Base-by-base conservation (phyloP, 2,888 invertebrate genomes). In the Cataglyphis livida region DNA sequence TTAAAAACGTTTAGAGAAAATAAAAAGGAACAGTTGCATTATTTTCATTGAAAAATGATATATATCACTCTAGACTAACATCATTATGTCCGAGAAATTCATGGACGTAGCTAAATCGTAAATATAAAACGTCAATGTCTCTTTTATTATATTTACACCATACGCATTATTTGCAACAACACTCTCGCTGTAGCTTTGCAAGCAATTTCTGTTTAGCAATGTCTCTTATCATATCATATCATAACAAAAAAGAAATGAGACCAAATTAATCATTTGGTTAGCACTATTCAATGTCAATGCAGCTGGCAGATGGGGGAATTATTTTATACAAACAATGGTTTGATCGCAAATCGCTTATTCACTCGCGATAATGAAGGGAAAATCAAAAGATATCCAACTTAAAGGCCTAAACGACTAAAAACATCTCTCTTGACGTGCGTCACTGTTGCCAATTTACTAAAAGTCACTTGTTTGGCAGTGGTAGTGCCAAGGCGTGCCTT, bases 371-470 rank as follows among this genome's bases (percentile, higher is more conserved):
- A 38, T 48, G 25, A 12, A 35, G 65, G n/a, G 2, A 73, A 61
- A 18, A 66, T 28, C 32, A 51, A 83, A 82, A 62, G 57, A 68
- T 51, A 66, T 21, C 25, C 12, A 38, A 51, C 65, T 93, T 85
- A 93, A 84, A 93, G 84, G 44, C 94, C 94, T 75, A 94, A 89
- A 82, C 94, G 92, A 86, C 94, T 94, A 78, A 94, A 94, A 28
- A 94, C 94, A 78, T 93, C 92, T 81, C 93, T 94, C 65, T 91
- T 92, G 1, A 92, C 87, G 15, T 91, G 91, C 35, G 92, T 90
- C 1, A 94, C 90, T 0, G 92, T 93, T n/a, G 93, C 81, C 54
- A 92, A 83, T 88, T 91, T 93, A 61, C 94, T 93, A 41, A 94
- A 94, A 35, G 94, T 94, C 12, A 94, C 94, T 93, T 94, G 94